phyloP scores from a whole-genome alignment of 2,113 vertebrate genomes.

The Sinosuthora webbiana region DNA sequence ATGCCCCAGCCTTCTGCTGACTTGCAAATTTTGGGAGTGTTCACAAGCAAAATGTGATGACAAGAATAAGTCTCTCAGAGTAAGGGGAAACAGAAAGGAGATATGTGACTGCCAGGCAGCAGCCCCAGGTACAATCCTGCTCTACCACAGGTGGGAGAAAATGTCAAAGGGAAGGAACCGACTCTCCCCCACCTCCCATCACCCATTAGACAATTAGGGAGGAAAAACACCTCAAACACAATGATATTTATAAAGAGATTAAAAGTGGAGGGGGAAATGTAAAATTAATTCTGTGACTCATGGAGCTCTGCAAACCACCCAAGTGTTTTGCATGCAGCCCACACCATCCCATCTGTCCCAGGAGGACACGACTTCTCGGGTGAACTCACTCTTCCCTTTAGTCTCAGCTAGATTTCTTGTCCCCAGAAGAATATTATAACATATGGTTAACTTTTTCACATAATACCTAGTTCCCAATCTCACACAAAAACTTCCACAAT shows the following conservation, averaged over 20 bases:
- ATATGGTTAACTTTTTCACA: constrained; percentile 40
- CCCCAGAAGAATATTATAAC: constrained; percentile 35
- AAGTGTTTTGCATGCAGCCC: not conserved
- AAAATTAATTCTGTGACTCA: not conserved
- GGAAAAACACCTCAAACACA: not conserved
- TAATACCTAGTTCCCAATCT: constrained; percentile 42
- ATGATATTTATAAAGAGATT: not conserved
- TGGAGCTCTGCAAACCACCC: not conserved
- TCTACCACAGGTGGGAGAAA: not conserved
- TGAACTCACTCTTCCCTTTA: not conserved
- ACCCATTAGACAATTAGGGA: not conserved
- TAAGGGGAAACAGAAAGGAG: not conserved
- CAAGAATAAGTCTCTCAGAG: not conserved
- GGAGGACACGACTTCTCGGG: not conserved
- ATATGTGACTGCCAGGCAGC: not conserved
- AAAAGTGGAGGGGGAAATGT: not conserved
- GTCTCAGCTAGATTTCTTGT: constrained; percentile 26
- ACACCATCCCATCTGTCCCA: not conserved
- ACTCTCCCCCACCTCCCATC: not conserved
- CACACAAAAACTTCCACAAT: constrained; percentile 34
- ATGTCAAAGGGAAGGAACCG: not conserved
- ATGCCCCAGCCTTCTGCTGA: constrained; percentile 8
- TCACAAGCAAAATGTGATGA: constrained; percentile 7
- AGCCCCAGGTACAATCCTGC: not conserved
- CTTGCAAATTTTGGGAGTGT: not conserved